Conservation (phyloP, 2,888 invertebrate genomes). For the Cactoblastis cactorum region DNA sequence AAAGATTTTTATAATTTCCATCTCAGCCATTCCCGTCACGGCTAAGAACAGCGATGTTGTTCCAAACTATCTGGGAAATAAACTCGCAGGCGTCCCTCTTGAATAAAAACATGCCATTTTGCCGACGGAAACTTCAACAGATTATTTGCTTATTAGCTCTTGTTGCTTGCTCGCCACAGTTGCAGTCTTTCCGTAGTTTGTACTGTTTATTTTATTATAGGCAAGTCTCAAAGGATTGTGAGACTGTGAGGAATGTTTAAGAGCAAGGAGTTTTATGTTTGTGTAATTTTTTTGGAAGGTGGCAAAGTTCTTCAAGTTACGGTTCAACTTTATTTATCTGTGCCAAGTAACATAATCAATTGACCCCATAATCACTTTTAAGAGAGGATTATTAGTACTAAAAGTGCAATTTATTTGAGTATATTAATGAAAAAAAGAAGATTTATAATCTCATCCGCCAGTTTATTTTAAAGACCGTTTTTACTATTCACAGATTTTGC, state of each 20-base stretch:
- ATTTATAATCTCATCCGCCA: not conserved
- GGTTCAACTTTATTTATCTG: no score
- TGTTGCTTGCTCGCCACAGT: not conserved
- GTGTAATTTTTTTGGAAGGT: no score
- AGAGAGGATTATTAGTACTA: no score
- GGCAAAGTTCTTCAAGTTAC: no score
- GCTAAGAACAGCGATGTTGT: slow-evolving; percentile 4
- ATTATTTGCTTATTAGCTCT: slow-evolving; percentile 3
- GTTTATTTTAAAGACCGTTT: not conserved
- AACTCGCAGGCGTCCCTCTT: not conserved
- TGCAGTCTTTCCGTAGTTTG: not conserved
- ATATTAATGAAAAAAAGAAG: not conserved
- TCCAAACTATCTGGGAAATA: slow-evolving; percentile 10
- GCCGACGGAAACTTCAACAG: not conserved
- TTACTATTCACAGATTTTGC: not conserved
- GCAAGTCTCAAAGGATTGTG: not conserved
- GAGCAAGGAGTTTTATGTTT: no score
- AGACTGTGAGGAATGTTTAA: no score
- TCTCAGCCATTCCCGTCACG: slow-evolving; percentile 3
- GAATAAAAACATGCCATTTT: slow-evolving; percentile 8
- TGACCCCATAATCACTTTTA: no score
- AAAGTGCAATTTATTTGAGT: not conserved
- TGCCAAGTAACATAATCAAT: no score
- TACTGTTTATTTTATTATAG: not conserved
- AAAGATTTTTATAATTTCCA: slow-evolving; percentile 8